Conservation (phyloP, 2,888 invertebrate genomes). For the Eristalis pertinax region DNA sequence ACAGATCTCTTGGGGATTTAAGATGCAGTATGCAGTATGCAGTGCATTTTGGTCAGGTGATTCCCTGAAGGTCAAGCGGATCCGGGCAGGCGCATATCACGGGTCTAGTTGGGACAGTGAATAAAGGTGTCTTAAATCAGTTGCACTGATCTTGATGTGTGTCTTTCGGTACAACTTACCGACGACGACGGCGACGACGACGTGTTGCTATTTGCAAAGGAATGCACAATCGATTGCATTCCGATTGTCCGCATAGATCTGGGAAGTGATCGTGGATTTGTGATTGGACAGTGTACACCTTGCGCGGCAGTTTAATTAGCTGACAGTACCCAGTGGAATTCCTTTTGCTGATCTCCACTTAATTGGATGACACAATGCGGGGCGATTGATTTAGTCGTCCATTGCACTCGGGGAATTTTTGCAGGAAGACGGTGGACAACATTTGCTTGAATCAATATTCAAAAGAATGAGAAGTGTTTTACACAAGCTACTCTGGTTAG, state of each 20-base stretch:
- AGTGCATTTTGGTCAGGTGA: constrained; percentile 60
- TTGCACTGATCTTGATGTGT: constrained; percentile 61
- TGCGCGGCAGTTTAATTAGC: neutral
- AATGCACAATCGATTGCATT: constrained; percentile 40
- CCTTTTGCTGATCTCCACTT: neutral
- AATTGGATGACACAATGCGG: neutral
- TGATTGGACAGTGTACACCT: neutral
- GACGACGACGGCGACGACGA: constrained; percentile 32
- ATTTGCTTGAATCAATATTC: neutral
- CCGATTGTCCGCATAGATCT: constrained; percentile 27
- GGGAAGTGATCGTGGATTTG: constrained; percentile 7
- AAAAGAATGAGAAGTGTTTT: neutral
- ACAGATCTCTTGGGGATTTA: constrained; percentile 66
- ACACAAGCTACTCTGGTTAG: too few relatives aligned
- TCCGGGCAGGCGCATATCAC: constrained; percentile 42
- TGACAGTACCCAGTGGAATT: constrained; percentile 1
- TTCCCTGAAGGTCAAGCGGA: constrained; percentile 69
- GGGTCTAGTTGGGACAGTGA: constrained; percentile 36
- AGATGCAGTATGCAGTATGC: constrained; percentile 29
- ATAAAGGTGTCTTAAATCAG: constrained; percentile 64
- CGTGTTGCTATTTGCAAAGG: constrained; percentile 52
- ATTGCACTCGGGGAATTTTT: neutral
- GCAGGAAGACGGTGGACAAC: neutral
- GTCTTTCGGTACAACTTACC: constrained; percentile 58
- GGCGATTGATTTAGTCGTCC: neutral